Percentiles rank a stretch among this genome's conserved stretches.
phyloP scores from a whole-genome alignment of 2,113 vertebrate genomes.

The Carassius gibelio region DNA sequence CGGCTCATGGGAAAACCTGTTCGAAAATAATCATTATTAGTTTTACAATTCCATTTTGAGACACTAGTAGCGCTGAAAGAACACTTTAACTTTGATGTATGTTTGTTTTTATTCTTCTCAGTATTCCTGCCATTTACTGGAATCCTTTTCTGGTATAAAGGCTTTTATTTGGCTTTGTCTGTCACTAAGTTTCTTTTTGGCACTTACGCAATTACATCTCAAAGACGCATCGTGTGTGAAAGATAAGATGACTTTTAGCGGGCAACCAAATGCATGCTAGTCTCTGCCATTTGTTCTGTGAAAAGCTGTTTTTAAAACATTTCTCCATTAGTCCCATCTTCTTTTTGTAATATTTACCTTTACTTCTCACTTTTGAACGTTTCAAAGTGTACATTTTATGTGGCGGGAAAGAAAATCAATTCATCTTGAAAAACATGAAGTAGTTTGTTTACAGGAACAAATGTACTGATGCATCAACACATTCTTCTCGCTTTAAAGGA shows the following conservation, averaged over 20 bases:
- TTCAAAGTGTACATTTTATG: background rate
- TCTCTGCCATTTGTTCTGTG: background rate
- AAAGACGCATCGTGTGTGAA: conserved; percentile 2
- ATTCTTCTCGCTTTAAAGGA: conserved; percentile 6
- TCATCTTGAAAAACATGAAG: conserved; percentile 10
- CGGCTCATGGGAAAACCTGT: background rate
- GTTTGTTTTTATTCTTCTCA: background rate
- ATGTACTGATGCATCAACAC: background rate
- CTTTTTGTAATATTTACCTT: conserved; percentile 3
- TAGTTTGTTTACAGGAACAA: conserved; percentile 24
- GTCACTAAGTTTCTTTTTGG: background rate
- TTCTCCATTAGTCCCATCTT: conserved; percentile 7
- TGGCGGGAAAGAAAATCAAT: conserved; percentile 15
- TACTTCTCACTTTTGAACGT: conserved; percentile 5
- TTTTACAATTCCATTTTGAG: background rate
- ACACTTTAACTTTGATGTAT: background rate
- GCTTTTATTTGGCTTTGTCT: background rate
- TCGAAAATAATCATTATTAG: background rate
- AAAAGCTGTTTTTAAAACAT: background rate
- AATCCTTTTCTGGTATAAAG: background rate
- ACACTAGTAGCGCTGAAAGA: background rate
- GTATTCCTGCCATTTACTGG: background rate
- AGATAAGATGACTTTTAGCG: conserved; percentile 2
- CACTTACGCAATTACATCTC: background rate
- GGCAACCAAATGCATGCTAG: background rate